phyloP scores from a whole-genome alignment of 2,888 invertebrate genomes.

The Rhimphoctona megacephalus region DNA sequence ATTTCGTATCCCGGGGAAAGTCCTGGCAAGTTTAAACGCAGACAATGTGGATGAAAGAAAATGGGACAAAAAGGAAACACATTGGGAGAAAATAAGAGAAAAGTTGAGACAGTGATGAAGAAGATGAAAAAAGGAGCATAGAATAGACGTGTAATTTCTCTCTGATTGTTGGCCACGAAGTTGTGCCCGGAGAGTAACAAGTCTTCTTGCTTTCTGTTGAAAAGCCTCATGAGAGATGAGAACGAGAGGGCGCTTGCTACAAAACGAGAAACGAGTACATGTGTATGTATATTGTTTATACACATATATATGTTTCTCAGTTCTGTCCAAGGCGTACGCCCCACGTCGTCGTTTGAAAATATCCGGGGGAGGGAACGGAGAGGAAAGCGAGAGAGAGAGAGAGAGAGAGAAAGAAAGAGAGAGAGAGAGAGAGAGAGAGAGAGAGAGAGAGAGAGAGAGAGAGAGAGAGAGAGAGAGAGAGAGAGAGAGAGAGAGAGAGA shows the following conservation, averaged over 20 bases:
- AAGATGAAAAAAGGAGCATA: conserved; percentile 40
- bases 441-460: background rate
- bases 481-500: background rate
- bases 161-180: conserved; percentile 58
- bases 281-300: background rate
- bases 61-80: conserved; percentile 20
- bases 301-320: conserved; percentile 20
- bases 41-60: conserved; percentile 21
- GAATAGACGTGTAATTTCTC: conserved; percentile 59
- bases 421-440: background rate
- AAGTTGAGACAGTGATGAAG: conserved; percentile 13
- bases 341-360: conserved; percentile 47
- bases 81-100: background rate
- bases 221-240: conserved; percentile 61
- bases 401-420: no score
- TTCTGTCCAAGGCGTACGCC: conserved; percentile 58
- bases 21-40: background rate
- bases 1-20: background rate
- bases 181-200: conserved; percentile 60
- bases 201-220: conserved; percentile 62
- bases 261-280: conserved; percentile 16
- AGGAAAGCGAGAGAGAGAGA: conserved; percentile 26
- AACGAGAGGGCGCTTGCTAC: conserved; percentile 26
- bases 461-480: conserved; percentile 22
- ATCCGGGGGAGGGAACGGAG: background rate